These are phyloP conservation scores for Gyrodactylus bullatarudis DNA, from an alignment of 1,140 invertebrate species.

Conservation along the genomic window DNA sequence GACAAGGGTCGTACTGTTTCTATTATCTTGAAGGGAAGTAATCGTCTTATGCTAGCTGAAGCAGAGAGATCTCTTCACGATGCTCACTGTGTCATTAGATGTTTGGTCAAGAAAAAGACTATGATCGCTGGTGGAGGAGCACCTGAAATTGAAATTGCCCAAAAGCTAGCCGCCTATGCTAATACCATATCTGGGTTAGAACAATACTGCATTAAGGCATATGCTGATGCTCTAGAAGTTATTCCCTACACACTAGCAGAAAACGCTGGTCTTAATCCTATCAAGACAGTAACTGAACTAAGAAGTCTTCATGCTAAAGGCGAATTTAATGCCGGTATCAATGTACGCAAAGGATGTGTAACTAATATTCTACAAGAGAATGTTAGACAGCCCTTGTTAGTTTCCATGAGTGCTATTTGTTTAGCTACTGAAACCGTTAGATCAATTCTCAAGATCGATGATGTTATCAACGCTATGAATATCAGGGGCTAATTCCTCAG, in stretches of 20 bases:
- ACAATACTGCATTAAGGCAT: slow-evolving; percentile 63
- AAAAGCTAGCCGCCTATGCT: slow-evolving; percentile 43
- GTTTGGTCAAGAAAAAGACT: slow-evolving; percentile 58
- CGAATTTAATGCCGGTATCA: slow-evolving; percentile 53
- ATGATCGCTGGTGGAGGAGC: slow-evolving; percentile 76
- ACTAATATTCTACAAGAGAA: slow-evolving; percentile 85
- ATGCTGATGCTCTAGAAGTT: slow-evolving; percentile 73
- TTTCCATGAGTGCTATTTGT: slow-evolving; percentile 61
- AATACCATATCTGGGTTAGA: slow-evolving; percentile 53
- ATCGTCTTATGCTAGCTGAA: slow-evolving; percentile 70
- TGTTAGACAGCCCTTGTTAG: slow-evolving; percentile 78
- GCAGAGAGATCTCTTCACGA: slow-evolving; percentile 75
- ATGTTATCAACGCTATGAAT: slow-evolving; percentile 33
- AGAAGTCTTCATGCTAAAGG: slow-evolving; percentile 59
- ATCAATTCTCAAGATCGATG: slow-evolving; percentile 92
- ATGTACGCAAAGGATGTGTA: slow-evolving; percentile 43
- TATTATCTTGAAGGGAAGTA: slow-evolving; percentile 70
- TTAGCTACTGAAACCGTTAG: slow-evolving; percentile 81
- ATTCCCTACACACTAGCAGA: slow-evolving; percentile 92
- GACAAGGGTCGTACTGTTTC: slow-evolving; percentile 60
- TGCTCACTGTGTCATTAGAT: slow-evolving; percentile 81
- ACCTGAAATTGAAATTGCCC: slow-evolving; percentile 64
- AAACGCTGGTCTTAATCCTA: slow-evolving; percentile 91
- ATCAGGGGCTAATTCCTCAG: not conserved
- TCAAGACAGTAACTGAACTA: slow-evolving; percentile 75